Percentiles rank a stretch among this genome's conserved stretches.
phyloP scores from a whole-genome alignment of 2,888 invertebrate genomes.

The Spisula solida region DNA sequence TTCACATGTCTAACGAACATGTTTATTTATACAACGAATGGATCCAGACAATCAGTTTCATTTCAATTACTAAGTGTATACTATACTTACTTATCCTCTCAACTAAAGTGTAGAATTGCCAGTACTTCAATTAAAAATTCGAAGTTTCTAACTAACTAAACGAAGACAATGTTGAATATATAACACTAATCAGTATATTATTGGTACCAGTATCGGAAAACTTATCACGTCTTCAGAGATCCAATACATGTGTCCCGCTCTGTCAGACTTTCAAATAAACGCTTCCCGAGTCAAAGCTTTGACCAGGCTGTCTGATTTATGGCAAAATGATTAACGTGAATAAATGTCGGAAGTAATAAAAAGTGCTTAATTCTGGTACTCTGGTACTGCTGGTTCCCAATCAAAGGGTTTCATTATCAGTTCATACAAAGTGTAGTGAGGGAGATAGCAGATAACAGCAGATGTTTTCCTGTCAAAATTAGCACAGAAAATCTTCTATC shows the following conservation, averaged over 20 bases:
- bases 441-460: background rate
- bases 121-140: no score
- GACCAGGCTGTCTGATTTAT: background rate
- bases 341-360: background rate
- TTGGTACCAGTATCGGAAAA: no score
- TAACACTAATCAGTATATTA: no score
- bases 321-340: background rate
- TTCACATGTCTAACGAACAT: background rate
- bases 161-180: no score
- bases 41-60: background rate
- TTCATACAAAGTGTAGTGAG: background rate
- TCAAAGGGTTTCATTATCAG: conserved; percentile 7
- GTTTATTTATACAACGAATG: background rate
- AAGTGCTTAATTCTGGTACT: background rate
- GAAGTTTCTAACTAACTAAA: no score
- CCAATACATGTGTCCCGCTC: no score
- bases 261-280: no score
- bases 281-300: background rate
- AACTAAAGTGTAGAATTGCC: no score
- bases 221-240: no score
- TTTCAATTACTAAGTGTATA: background rate
- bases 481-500: conserved; percentile 10
- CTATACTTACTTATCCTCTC: no score
- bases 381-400: background rate
- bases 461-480: conserved; percentile 6